A percentile compares a stretch with the other conserved stretches of the same genome.
Evolutionary conservation across 2,113 vertebrate genomes (phyloP).

Genomic region (Engraulis encrasicolus): DNA sequence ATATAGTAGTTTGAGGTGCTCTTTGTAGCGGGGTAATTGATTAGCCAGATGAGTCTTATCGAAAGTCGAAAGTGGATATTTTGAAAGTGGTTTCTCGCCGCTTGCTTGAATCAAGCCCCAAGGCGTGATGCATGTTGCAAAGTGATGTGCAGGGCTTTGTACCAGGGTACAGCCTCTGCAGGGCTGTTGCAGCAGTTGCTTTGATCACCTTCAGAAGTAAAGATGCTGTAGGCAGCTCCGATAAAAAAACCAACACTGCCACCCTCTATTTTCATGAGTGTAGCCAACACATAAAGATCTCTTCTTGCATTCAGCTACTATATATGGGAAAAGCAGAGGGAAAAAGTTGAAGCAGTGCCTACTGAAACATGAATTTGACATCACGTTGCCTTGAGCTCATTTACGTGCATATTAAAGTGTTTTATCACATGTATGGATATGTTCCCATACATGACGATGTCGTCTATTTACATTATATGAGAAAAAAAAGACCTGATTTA

Average conservation of each 20-base stretch:
- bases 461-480: neutral
- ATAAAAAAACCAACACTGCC: neutral
- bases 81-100: neutral
- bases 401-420: neutral
- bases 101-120: neutral
- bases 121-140: neutral
- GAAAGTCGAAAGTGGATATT: neutral
- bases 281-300: neutral
- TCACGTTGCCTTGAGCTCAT: neutral
- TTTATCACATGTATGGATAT: neutral
- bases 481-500: neutral
- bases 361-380: neutral
- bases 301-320: neutral
- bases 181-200: neutral
- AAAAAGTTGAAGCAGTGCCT: neutral
- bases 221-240: neutral
- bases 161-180: neutral
- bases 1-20: too few relatives aligned
- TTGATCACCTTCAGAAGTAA: neutral
- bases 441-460: neutral
- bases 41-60: neutral
- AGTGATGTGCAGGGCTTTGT: neutral
- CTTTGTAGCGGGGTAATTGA: too few relatives aligned
- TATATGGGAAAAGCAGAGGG: neutral
- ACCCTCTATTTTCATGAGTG: neutral